Conservation (phyloP, 2,888 invertebrate species). For the Galerucella calmariensis region DNA sequence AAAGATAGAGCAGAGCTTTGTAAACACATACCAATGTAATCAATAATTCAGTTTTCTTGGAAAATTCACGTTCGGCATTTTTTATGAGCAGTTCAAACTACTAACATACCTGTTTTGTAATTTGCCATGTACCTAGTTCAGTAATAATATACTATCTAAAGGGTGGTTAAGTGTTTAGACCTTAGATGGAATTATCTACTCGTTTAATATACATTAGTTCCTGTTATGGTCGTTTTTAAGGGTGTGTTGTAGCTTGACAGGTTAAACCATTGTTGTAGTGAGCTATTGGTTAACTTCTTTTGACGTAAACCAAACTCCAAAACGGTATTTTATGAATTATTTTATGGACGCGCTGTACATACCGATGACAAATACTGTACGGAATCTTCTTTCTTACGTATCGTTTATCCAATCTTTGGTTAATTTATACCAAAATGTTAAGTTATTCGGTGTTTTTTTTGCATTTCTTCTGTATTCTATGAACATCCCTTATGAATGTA, state of each 20-base stretch:
- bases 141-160: conserved; percentile 34
- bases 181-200: conserved; percentile 33
- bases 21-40: conserved; percentile 43
- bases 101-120: conserved; percentile 35
- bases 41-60: conserved; percentile 45
- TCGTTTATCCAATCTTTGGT: too few relatives aligned
- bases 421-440: too few relatives aligned
- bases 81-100: conserved; percentile 27
- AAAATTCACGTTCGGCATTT: conserved; percentile 35
- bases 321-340: too few relatives aligned
- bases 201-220: conserved; percentile 34
- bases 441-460: too few relatives aligned
- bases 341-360: too few relatives aligned
- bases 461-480: too few relatives aligned
- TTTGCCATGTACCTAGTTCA: conserved; percentile 31
- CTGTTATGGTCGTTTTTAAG: conserved; percentile 30
- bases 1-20: conserved; percentile 38
- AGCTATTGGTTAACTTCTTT: too few relatives aligned
- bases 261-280: not conserved
- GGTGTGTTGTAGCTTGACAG: not conserved
- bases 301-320: too few relatives aligned
- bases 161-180: conserved; percentile 35
- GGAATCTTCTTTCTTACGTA: too few relatives aligned
- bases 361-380: too few relatives aligned
- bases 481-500: too few relatives aligned